Evolutionary conservation across 2,113 vertebrate genomes (phyloP).

Genomic region (Daboia siamensis): DNA sequence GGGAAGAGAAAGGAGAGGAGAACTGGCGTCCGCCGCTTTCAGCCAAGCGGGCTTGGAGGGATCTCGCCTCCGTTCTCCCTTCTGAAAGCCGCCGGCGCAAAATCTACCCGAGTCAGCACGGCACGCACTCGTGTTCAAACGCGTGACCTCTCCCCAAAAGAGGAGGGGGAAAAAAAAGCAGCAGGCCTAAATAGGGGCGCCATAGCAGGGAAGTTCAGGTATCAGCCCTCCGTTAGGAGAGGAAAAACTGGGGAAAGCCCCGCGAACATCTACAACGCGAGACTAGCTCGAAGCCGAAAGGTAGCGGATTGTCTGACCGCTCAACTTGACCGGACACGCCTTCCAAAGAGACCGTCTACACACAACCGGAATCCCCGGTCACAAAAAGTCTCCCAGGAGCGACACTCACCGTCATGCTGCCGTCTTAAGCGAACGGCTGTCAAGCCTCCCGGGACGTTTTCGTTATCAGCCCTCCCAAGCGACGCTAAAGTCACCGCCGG

Average conservation of each 20-base stretch:
- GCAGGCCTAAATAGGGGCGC: neutral
- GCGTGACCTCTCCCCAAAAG: neutral
- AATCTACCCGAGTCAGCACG: neutral
- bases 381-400: neutral
- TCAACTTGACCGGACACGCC: neutral
- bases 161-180: neutral
- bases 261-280: neutral
- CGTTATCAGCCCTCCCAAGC: neutral
- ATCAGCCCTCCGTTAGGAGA: neutral
- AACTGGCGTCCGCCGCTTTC: neutral
- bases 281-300: neutral
- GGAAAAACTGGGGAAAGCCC: neutral
- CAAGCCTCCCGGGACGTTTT: neutral
- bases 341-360: too few relatives aligned
- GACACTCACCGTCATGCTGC: slow-evolving; percentile 54
- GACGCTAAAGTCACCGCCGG: neutral
- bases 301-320: neutral
- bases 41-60: neutral
- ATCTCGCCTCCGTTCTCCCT: neutral
- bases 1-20: neutral
- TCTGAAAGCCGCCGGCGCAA: neutral
- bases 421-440: neutral
- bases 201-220: neutral
- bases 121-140: neutral
- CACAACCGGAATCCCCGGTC: neutral